Percentiles rank a stretch among this genome's conserved stretches.
These are phyloP conservation scores for Polyommatus iphigenia DNA, from an alignment of 2,888 invertebrate genomes.

Conservation along the genomic window DNA sequence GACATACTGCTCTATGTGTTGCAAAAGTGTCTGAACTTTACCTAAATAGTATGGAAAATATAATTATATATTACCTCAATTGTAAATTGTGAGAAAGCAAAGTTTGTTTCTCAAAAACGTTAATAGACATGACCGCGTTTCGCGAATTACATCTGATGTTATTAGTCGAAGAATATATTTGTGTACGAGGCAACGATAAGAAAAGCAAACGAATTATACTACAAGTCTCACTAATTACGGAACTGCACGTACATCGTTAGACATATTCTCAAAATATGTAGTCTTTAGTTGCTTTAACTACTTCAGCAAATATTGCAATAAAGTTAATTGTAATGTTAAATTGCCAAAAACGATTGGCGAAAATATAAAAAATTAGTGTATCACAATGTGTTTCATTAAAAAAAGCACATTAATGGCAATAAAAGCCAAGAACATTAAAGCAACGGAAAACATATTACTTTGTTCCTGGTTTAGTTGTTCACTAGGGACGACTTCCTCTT, in stretches of 20 bases:
- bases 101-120: not conserved
- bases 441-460: not conserved
- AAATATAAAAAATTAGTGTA: not conserved
- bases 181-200: not conserved
- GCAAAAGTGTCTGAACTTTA: constrained; percentile 49
- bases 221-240: too few species aligned
- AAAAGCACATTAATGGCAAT: not conserved
- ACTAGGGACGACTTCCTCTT: not conserved
- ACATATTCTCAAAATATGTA: too few species aligned
- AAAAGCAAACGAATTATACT: not conserved
- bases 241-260: too few species aligned
- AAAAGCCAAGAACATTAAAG: not conserved
- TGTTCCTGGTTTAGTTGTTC: not conserved
- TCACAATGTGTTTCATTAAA: not conserved
- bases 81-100: not conserved
- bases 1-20: constrained; percentile 62
- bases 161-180: too few species aligned
- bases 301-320: too few species aligned
- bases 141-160: too few species aligned
- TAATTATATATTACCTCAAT: not conserved
- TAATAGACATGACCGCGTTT: not conserved
- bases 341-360: not conserved
- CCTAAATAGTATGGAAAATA: constrained; percentile 47
- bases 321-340: too few species aligned
- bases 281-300: too few species aligned